Evolutionary conservation across 1,140 invertebrate species (phyloP).

Genomic region (Onthophagus taurus): DNA sequence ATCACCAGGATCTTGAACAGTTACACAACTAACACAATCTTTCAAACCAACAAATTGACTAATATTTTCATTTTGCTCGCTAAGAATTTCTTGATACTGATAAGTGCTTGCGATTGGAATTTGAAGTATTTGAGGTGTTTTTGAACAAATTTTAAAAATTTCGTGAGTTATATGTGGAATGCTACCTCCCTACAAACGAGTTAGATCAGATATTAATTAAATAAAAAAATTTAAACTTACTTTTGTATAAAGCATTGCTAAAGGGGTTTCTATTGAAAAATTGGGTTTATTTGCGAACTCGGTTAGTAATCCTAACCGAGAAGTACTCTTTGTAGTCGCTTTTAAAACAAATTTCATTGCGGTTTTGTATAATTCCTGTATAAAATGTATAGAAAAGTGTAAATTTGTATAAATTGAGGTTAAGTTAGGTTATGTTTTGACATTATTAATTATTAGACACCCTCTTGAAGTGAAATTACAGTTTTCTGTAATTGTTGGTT

Average conservation of each 20-base stretch:
- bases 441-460: no score
- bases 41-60: slow-evolving; percentile 48
- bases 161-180: slow-evolving; percentile 56
- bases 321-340: slow-evolving; percentile 38
- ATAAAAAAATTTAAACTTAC: slow-evolving; percentile 29
- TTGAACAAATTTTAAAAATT: slow-evolving; percentile 48
- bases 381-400: no score
- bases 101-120: slow-evolving; percentile 47
- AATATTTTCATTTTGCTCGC: slow-evolving; percentile 41
- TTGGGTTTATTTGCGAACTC: slow-evolving; percentile 40
- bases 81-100: slow-evolving; percentile 44
- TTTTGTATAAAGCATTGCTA: slow-evolving; percentile 45
- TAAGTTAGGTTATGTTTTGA: no score
- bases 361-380: no score
- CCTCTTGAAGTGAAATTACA: no score
- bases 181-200: slow-evolving; percentile 44
- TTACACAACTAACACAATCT: slow-evolving; percentile 50
- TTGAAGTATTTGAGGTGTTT: slow-evolving; percentile 43
- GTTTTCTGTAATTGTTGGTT: no score
- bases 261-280: slow-evolving; percentile 42
- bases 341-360: slow-evolving; percentile 48
- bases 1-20: slow-evolving; percentile 55
- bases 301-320: slow-evolving; percentile 44
- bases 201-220: not conserved
- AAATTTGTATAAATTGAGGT: no score